phyloP scores from a whole-genome alignment of 2,113 vertebrate species.

The Cynoglossus semilaevis region DNA sequence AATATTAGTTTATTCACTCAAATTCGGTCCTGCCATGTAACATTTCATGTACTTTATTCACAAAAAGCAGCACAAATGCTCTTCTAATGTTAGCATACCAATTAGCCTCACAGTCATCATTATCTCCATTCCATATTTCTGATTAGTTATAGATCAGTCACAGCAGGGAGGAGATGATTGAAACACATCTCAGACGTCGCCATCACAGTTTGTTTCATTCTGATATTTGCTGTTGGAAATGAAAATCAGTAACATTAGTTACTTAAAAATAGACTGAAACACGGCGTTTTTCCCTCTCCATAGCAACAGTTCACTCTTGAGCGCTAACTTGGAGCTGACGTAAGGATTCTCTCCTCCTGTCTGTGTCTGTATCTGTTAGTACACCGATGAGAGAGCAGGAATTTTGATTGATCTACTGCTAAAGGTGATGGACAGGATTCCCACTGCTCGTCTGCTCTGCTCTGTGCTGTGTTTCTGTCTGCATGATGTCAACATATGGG shows the following conservation, averaged over 20 bases:
- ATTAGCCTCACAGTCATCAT: neutral
- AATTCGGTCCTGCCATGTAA: too few relatives aligned
- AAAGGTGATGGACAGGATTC: too few relatives aligned
- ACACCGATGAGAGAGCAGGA: neutral
- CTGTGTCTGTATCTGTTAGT: constrained; percentile 26
- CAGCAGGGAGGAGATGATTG: constrained; percentile 17
- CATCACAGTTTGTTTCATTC: constrained; percentile 40
- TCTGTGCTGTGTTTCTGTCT: too few relatives aligned
- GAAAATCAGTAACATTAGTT: constrained; percentile 35
- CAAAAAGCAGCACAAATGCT: too few relatives aligned
- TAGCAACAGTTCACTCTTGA: constrained; percentile 59
- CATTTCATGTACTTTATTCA: too few relatives aligned
- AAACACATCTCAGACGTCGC: constrained; percentile 16
- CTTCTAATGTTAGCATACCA: neutral
- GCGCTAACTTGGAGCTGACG: constrained; percentile 45
- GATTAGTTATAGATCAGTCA: constrained; percentile 18
- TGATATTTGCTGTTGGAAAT: constrained; percentile 38
- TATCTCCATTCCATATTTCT: constrained; percentile 7
- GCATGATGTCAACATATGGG: too few relatives aligned
- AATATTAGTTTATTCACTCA: too few relatives aligned
- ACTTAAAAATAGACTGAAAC: constrained; percentile 67
- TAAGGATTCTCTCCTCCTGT: constrained; percentile 46
- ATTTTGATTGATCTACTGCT: too few relatives aligned
- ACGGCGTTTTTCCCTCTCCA: constrained; percentile 61
- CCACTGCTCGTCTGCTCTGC: too few relatives aligned